Evolutionary conservation across 2,797 vertebrate genomes (phyloP).

Genomic region (Echeneis naucrates): DNA sequence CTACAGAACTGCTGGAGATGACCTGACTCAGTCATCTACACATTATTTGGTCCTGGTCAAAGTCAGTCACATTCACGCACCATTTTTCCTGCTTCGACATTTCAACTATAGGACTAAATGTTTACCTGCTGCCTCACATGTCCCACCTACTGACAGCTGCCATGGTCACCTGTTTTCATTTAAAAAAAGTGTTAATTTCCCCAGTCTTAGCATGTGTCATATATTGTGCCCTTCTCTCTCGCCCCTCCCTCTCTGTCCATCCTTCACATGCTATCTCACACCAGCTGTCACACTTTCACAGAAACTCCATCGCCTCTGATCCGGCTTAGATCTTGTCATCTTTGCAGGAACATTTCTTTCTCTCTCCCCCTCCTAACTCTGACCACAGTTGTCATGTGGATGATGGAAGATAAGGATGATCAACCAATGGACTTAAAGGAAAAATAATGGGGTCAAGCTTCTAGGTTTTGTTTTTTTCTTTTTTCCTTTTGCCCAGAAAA

Average conservation of each 20-base stretch:
- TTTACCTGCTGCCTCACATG: no score
- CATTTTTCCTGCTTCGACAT: no score
- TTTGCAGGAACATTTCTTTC: conserved; percentile 66
- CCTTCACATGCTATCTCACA: conserved; percentile 57
- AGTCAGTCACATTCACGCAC: no score
- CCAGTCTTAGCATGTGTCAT: conserved; percentile 77
- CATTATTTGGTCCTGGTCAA: no score
- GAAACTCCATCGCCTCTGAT: conserved; percentile 72
- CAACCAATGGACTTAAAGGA: neutral
- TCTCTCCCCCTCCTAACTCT: conserved; percentile 1
- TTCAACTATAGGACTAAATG: no score
- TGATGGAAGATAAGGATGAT: conserved; percentile 15
- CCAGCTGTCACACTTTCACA: conserved; percentile 79
- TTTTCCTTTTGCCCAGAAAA: no score
- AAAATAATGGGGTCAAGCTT: conserved; percentile 1
- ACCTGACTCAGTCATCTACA: no score
- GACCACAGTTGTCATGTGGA: conserved; percentile 19
- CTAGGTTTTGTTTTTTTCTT: neutral
- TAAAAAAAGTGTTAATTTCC: conserved; percentile 44
- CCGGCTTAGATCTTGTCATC: conserved; percentile 71
- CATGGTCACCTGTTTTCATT: neutral
- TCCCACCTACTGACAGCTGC: no score
- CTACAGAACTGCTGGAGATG: no score
- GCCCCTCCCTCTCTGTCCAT: conserved; percentile 9
- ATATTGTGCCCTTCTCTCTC: conserved; percentile 53